Evolutionary conservation across 2,113 vertebrate genomes (phyloP).

Genomic region (Ptilorrhoa leucosticta): DNA sequence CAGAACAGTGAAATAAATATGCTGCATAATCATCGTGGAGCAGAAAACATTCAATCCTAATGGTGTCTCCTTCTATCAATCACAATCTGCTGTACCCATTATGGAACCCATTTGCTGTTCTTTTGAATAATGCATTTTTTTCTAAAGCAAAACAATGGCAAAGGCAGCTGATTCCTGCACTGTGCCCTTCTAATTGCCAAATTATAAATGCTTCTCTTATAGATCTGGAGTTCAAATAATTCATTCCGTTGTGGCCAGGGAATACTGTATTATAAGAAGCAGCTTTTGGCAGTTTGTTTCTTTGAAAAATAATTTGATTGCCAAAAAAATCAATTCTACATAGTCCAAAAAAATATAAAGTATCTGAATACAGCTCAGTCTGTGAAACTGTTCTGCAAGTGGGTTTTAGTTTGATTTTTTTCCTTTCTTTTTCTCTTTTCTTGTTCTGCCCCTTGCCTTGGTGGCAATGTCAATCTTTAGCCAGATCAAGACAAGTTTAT

Average conservation of each 20-base stretch:
- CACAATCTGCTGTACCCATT: neutral
- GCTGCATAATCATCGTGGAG: slow-evolving; percentile 20
- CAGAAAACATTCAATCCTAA: slow-evolving; percentile 10
- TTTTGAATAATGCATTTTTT: slow-evolving; percentile 49
- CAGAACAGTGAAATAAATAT: slow-evolving; percentile 32
- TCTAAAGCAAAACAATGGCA: slow-evolving; percentile 17
- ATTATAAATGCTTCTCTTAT: neutral
- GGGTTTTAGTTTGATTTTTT: neutral
- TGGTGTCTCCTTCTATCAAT: slow-evolving; percentile 22
- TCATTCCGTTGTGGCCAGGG: neutral
- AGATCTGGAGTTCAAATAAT: neutral
- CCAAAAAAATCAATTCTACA: neutral
- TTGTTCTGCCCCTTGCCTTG: neutral
- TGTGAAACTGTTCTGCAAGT: neutral
- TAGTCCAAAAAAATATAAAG: neutral
- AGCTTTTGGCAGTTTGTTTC: neutral
- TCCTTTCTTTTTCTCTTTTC: neutral
- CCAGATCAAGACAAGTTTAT: neutral
- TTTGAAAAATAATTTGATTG: slow-evolving; percentile 4
- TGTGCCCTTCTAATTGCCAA: neutral
- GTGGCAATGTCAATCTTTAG: neutral
- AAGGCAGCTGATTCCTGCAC: slow-evolving; percentile 18
- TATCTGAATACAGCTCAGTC: neutral
- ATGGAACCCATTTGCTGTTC: slow-evolving; percentile 25
- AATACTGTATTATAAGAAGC: neutral